Percentiles rank a stretch among this genome's conserved stretches.
phyloP scores from a whole-genome alignment of 2,797 vertebrate species.

The Characodon lateralis region DNA sequence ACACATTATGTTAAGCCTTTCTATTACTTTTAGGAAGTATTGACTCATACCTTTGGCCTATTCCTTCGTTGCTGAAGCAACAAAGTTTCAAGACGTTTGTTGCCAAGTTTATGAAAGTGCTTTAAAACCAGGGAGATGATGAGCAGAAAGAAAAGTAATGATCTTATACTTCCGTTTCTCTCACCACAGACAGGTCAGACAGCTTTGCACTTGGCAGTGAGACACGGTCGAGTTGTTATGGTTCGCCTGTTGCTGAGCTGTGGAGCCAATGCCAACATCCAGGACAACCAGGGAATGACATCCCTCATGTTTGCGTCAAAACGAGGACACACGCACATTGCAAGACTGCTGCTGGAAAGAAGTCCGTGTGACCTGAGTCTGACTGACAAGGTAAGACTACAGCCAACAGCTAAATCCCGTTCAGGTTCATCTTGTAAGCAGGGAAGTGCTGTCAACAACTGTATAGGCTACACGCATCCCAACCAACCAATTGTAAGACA shows the following conservation, averaged over 20 bases:
- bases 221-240: constrained; percentile 89
- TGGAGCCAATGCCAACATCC: constrained; percentile 87
- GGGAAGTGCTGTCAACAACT: not conserved
- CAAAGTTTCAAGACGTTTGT: no score
- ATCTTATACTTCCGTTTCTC: not conserved
- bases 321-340: constrained; percentile 86
- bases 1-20: not conserved
- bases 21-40: not conserved
- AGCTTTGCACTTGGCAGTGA: constrained; percentile 91
- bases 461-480: not conserved
- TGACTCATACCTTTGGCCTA: no score
- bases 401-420: not conserved
- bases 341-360: constrained; percentile 87
- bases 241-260: constrained; percentile 88
- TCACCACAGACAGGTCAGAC: constrained; percentile 87
- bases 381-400: constrained; percentile 84
- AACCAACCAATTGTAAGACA: not conserved
- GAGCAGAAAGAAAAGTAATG: no score
- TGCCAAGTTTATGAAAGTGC: no score
- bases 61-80: no score
- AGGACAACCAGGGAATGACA: constrained; percentile 88
- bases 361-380: constrained; percentile 84
- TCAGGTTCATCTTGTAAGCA: not conserved
- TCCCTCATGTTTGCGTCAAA: constrained; percentile 92
- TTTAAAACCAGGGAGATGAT: no score